These are phyloP conservation scores for Rattus rattus DNA, from an alignment of 2,113 vertebrate species.

Conservation along the genomic window DNA sequence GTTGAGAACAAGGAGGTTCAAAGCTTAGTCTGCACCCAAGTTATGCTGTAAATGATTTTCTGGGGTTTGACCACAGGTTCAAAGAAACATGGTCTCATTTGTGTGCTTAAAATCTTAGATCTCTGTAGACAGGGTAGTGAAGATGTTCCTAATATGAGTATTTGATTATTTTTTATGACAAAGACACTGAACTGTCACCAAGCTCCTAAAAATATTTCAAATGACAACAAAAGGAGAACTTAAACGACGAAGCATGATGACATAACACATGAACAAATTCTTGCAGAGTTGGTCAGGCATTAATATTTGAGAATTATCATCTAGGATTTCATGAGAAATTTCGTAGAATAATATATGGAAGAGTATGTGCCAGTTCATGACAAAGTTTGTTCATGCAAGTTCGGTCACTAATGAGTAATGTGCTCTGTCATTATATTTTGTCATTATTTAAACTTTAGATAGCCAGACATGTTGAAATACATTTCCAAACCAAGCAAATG, in stretches of 20 bases:
- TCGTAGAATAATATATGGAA: not conserved
- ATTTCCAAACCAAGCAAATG: not conserved
- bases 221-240: not conserved
- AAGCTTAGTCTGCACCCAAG: not conserved
- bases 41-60: not conserved
- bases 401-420: not conserved
- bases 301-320: not conserved
- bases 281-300: not conserved
- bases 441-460: not conserved
- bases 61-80: not conserved
- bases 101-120: not conserved
- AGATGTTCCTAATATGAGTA: not conserved
- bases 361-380: not conserved
- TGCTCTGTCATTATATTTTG: not conserved
- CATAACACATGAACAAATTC: not conserved
- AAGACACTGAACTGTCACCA: not conserved
- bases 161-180: not conserved
- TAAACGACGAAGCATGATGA: not conserved
- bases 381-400: not conserved
- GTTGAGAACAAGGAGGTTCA: not conserved
- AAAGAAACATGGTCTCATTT: not conserved
- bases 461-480: not conserved
- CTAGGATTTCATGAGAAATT: not conserved
- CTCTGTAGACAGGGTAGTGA: not conserved
- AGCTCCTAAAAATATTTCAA: not conserved